Evolutionary conservation across 2,797 vertebrate species (phyloP).

Genomic region (Chelmon rostratus): DNA sequence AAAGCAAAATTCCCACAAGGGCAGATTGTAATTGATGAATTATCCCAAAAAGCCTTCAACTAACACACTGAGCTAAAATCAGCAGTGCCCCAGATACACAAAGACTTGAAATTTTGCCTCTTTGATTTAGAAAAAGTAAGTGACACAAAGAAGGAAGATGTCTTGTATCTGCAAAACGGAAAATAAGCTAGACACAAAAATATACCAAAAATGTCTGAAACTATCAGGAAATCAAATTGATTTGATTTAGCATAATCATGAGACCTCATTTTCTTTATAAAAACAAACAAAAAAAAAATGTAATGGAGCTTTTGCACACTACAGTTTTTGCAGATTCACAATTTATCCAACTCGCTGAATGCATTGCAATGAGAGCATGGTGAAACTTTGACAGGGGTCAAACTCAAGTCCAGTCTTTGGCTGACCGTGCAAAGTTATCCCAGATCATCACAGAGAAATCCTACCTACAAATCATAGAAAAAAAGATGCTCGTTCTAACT

Average conservation of each 20-base stretch:
- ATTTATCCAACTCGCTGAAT: not conserved
- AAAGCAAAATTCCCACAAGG: not conserved
- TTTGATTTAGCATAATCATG: conserved; percentile 33
- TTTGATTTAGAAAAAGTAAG: not conserved
- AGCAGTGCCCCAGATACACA: not conserved
- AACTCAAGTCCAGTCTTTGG: no score
- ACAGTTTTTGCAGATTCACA: conserved; percentile 1
- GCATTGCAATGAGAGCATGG: not conserved
- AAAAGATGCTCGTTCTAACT: not conserved
- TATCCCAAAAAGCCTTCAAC: not conserved
- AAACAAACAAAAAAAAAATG: not conserved
- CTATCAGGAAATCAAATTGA: conserved; percentile 12
- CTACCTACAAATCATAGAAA: not conserved
- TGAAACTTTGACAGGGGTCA: not conserved
- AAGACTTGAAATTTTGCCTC: not conserved
- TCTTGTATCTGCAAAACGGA: not conserved
- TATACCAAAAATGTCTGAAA: not conserved
- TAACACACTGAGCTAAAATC: not conserved
- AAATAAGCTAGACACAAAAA: conserved; percentile 3
- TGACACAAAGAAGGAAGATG: not conserved
- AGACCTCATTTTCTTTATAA: conserved; percentile 1
- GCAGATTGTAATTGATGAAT: not conserved
- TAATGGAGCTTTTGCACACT: conserved; percentile 4
- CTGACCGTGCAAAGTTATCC: no score
- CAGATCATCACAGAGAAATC: no score